Base-by-base conservation (phyloP, 2,113 vertebrate genomes). In the Indicator maculatus region DNA sequence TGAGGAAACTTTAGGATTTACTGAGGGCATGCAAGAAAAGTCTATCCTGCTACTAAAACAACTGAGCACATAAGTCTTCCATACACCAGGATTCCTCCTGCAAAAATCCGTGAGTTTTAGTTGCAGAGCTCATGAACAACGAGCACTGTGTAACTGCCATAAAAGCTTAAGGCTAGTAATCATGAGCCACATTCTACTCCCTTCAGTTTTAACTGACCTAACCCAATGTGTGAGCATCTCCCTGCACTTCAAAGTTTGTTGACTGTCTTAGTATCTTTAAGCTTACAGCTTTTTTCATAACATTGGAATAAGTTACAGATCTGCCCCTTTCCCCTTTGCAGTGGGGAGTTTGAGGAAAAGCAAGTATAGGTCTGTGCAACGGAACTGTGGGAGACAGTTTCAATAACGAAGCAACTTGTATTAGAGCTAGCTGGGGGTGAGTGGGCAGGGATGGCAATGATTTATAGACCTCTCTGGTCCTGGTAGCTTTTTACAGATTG, bases 21-120 rank as follows among this genome's bases (percentile, higher is more conserved):
- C 38, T 50, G 33, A 52, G 21, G 21, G 16, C 7, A 26, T 0
- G 0, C 27, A 45, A 83, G 13, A 4, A 0, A 86, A 58, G 19
- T 45, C 41, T 63, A 77, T 38, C 14, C 39, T 71, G 28, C 63
- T 72, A 23, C 47, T 80, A n/a, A 9, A 83, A 47, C 21, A 72
- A 17, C 31, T 9, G 33, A 75, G 21, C 8, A 50, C 4, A 6
- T 5, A 9, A 11, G 23, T 2, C 18, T 50, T 64, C 71, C 64
- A 67, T 76, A 10, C 16, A 26, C 9, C 17, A 50, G 36, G 31
- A 59, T 44, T 39, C 23, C 1, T 1, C 20, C 26, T 44, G 41
- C 11, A 73, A 12, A 12, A 70, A 36, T 19, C 45, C 69, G 28
- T 69, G 64, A 28, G 23, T 2, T 38, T 61, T 45, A 24, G 27